Percentiles rank a stretch among this genome's conserved stretches.
These are phyloP conservation scores for Halcyon senegalensis DNA, from an alignment of 2,113 vertebrate genomes.

Conservation along the genomic window DNA sequence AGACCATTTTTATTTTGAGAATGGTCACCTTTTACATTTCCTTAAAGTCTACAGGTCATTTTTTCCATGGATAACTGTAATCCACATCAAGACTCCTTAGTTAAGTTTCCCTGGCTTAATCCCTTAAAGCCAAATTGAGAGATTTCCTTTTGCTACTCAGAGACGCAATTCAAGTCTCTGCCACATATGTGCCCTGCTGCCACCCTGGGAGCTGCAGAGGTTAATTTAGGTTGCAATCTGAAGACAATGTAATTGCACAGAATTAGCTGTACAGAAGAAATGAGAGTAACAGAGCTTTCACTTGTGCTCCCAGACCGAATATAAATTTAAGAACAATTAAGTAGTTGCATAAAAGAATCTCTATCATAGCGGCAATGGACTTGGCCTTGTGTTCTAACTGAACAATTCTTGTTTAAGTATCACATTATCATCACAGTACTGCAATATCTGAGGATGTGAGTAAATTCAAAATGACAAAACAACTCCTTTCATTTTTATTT, in stretches of 20 bases:
- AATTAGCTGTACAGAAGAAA: neutral
- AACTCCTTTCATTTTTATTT: neutral
- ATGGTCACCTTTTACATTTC: neutral
- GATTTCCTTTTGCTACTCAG: neutral
- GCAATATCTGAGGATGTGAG: neutral
- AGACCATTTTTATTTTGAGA: neutral
- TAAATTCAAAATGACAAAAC: neutral
- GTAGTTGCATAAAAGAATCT: neutral
- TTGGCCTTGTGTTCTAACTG: neutral
- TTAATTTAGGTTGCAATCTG: neutral
- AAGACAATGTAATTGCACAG: neutral
- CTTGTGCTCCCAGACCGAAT: neutral
- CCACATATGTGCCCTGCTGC: neutral
- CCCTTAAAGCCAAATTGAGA: neutral
- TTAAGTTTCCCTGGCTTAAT: neutral
- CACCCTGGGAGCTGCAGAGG: neutral
- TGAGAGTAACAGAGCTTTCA: neutral
- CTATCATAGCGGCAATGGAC: neutral
- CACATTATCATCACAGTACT: neutral
- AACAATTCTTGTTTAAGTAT: neutral
- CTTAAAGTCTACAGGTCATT: neutral
- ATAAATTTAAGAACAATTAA: neutral
- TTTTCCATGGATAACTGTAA: neutral
- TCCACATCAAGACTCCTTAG: neutral
- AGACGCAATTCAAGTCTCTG: neutral